Percentiles rank a stretch among this genome's conserved stretches.
Conservation (phyloP, 1,140 invertebrate genomes). For the Drosophila pruinosa region DNA sequence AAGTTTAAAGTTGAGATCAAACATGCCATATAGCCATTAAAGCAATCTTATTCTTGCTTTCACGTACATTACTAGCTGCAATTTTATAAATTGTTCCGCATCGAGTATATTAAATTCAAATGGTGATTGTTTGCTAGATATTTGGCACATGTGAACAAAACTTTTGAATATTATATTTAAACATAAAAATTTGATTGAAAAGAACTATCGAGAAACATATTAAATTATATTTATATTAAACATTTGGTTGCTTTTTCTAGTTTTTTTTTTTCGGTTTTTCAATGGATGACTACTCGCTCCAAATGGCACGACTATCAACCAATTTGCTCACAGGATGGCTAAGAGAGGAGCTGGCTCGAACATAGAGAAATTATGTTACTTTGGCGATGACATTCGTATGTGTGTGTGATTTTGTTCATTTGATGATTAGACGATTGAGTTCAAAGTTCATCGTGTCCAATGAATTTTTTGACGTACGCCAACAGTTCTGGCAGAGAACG, state of each 20-base stretch:
- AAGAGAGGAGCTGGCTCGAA: neutral
- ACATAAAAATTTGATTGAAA: neutral
- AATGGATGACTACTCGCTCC: conserved; percentile 16
- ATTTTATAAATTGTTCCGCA: conserved; percentile 5
- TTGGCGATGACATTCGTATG: conserved; percentile 22
- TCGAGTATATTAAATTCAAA: neutral
- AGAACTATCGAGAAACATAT: neutral
- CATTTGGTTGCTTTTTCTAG: conserved; percentile 8
- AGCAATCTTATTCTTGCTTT: neutral
- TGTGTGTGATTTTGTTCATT: conserved; percentile 7
- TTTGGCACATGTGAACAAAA: conserved; percentile 40
- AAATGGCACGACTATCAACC: conserved; percentile 21
- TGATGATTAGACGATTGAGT: neutral
- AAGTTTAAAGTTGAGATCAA: conserved; percentile 29
- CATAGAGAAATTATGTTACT: conserved; percentile 13
- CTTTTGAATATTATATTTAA: neutral
- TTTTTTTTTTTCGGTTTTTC: neutral
- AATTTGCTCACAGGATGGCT: conserved; percentile 11
- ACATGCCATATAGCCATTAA: conserved; percentile 24
- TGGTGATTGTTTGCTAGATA: neutral
- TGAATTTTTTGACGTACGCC: conserved; percentile 69
- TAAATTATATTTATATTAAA: conserved; percentile 9
- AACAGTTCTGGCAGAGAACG: conserved; percentile 86
- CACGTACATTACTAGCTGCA: neutral
- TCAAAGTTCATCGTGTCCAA: conserved; percentile 74